Evolutionary conservation across 1,140 invertebrate species (phyloP), one percentile per base, ranked within the genome.

Genomic region (Tetragonula clypearis): DNA sequence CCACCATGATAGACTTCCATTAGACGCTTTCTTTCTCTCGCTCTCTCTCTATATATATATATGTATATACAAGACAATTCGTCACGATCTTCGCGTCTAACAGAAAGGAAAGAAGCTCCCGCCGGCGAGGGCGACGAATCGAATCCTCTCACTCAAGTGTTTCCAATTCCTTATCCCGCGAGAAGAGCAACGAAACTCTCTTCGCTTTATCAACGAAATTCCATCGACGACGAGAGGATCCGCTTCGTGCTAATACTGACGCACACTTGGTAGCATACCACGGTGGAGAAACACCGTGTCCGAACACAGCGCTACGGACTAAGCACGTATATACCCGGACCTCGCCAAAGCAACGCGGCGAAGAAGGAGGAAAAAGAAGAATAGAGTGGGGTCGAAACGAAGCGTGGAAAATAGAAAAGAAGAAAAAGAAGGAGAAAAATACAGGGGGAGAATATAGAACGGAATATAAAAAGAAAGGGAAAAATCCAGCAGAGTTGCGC

Each of bases 41-140:
- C 58, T 60, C 58, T 66, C 81, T 55, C 73, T 72, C 41, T 49
- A 30, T 30, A 8, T 49, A 49, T 8, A 49, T 49, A 49, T 49
- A 49, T 49, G 56, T 88, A 83, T 89, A 56, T 86, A 82, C 87
- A 88, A 75, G 73, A 66, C 62, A 62, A 62, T 71, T 15, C 55
- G 41, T 78, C 19, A 60, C 71, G 71, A 81, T 85, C 78, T 69
- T 81, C 78, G 72, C 73, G 69, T 55, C 76, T 56, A 35, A 53
- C 75, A 26, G 41, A 71, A 80, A 49, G 60, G 66, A 65, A 73
- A 58, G 72, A 79, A 55, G 68, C 26, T 26, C 76, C 76, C 5
- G 41, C 76, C 5, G 41, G 56, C 68, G 76, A 72, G 66, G 30
- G 58, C 55, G 56, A 71, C 75, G 68, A 79, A 66, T 19, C 26